phyloP scores from a whole-genome alignment of 2,888 invertebrate genomes.

The Cantharis rufa region DNA sequence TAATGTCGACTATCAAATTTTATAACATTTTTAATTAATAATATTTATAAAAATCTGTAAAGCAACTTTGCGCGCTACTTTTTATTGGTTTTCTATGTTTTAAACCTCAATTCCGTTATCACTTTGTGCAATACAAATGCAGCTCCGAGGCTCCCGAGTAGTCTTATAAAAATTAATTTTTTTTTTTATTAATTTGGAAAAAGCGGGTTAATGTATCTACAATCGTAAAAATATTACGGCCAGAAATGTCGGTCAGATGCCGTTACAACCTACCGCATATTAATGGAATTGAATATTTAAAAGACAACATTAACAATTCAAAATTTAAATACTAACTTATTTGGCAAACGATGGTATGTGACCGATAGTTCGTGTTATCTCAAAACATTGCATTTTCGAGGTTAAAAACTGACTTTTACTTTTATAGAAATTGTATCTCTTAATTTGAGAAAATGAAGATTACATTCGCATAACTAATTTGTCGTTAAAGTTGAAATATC shows the following conservation, averaged over 20 bases:
- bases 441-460: background rate
- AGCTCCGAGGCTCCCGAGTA: too few relatives aligned
- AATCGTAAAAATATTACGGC: background rate
- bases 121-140: too few relatives aligned
- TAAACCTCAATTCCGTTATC: too few relatives aligned
- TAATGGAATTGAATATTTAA: background rate
- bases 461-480: background rate
- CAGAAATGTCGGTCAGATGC: background rate
- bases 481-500: background rate
- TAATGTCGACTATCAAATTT: too few relatives aligned
- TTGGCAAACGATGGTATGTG: background rate
- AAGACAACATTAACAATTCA: background rate
- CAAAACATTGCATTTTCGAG: background rate
- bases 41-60: too few relatives aligned
- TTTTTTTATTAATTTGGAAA: background rate
- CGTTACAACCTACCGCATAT: background rate
- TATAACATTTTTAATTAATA: too few relatives aligned
- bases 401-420: background rate
- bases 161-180: too few relatives aligned
- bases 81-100: too few relatives aligned
- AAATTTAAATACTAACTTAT: background rate
- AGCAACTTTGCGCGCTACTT: too few relatives aligned
- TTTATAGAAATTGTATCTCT: background rate
- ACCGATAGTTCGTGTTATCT: background rate
- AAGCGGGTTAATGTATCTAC: background rate